Base-by-base conservation (phyloP, 2,888 invertebrate species). In the Embidobia sp. region DNA sequence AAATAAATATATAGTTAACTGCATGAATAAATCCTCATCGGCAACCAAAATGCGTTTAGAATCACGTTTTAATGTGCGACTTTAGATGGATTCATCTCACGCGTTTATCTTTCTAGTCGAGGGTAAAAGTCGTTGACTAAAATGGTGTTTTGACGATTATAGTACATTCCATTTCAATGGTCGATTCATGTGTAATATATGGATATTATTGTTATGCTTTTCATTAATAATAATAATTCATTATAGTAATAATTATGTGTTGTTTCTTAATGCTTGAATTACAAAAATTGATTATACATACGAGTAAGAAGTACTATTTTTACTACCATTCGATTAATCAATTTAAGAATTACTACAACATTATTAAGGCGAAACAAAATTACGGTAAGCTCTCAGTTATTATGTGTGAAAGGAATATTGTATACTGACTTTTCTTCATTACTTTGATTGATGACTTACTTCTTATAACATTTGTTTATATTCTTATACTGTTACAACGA, bases 161-260 rank as follows among this genome's bases (percentile, higher is more conserved):
- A 48, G 27, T 55, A 67, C 67, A 67, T 67, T 67, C 67, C 69
- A 69, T 49, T 69, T 51, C 10, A 22, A 69, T 35, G 37, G 16
- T 35, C 18, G 29, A 49, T 69, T 69, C 49, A 48, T 69, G 40
- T 49, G 13, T 55, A 55, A 37, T 51, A 49, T 31, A 48, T 29
- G 3, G 6, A 4, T 31, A 55, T 26, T 29, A 35, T 6, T 48
- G 44, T 66, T 66, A 51, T 53, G 53, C 44, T 51, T 66, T 55
- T 42, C 31, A 33, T 7, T 59, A 26, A 29, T 29, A 70, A 51
- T 53, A 42, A 70, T 70, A 57, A 70, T 70, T 70, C 70, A 72
- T 72, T 72, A 55, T 63, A 48, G 22, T 63, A 72, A 72, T 70
- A 61, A 70, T 70, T 70, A 70, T 70, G 61, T 61, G 53, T 46